A percentile compares a stretch with the other conserved stretches of the same genome.
Conservation (phyloP, 2,888 invertebrate species). For the Stenurella melanura region DNA sequence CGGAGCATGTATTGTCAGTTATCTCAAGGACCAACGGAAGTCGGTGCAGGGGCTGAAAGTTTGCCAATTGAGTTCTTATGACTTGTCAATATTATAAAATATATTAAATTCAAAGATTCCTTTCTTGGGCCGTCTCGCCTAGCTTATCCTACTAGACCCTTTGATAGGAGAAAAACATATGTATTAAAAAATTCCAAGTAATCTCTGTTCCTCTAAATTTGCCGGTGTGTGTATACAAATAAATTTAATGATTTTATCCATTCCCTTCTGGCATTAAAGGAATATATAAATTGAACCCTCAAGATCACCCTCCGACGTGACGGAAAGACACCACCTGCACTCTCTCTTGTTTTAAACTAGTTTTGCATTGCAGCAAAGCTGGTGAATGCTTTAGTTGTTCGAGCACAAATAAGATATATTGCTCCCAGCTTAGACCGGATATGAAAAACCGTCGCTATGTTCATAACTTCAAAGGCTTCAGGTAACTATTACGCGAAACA, state of each 20-base stretch:
- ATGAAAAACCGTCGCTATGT: constrained; percentile 36
- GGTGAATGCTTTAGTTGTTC: constrained; percentile 27
- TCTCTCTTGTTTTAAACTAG: not conserved
- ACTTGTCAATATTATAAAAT: too few species aligned
- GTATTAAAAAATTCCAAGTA: too few species aligned
- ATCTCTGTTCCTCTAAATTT: too few species aligned
- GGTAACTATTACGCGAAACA: constrained; percentile 25
- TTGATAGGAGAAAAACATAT: too few species aligned
- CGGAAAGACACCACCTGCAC: not conserved
- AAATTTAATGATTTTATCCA: not conserved
- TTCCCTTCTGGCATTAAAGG: not conserved
- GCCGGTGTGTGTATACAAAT: too few species aligned
- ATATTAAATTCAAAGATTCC: too few species aligned
- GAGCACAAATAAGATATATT: constrained; percentile 33
- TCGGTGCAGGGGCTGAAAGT: too few species aligned
- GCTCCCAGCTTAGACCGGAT: constrained; percentile 21
- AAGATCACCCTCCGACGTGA: not conserved
- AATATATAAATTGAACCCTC: not conserved
- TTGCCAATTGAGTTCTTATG: too few species aligned
- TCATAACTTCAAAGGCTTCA: constrained; percentile 40
- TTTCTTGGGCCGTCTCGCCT: too few species aligned
- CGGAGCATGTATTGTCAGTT: too few species aligned
- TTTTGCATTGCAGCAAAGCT: constrained; percentile 22
- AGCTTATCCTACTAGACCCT: too few species aligned
- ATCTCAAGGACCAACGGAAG: too few species aligned